phyloP scores from a whole-genome alignment of 37 sponge, comb jelly and placozoan species.

The Lycopodina hypogea region DNA sequence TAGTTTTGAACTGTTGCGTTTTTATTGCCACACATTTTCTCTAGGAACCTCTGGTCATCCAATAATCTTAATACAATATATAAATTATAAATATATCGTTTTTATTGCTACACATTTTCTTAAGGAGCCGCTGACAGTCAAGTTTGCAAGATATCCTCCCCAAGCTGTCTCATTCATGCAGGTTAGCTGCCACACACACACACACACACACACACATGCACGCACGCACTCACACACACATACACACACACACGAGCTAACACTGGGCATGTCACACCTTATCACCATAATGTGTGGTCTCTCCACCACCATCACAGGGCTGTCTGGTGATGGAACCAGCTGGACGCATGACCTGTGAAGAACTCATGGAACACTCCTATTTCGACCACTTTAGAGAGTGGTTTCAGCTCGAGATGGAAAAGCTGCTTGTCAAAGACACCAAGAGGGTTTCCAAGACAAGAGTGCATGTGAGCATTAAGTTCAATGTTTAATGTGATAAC shows the following conservation, averaged over 20 bases:
- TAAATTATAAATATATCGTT: neutral
- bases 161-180: slow-evolving; percentile 79
- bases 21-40: too few species aligned
- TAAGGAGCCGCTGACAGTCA: slow-evolving; percentile 72
- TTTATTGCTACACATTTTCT: neutral
- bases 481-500: too few species aligned
- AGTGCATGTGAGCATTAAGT: slow-evolving; percentile 30
- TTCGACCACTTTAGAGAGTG: slow-evolving; percentile 93
- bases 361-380: slow-evolving; percentile 88
- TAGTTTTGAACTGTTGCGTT: too few species aligned
- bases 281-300: too few species aligned
- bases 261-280: too few species aligned
- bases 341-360: slow-evolving; percentile 82
- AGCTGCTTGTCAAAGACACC: slow-evolving; percentile 69
- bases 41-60: too few species aligned
- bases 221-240: neutral
- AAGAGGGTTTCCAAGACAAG: slow-evolving; percentile 69
- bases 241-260: too few species aligned
- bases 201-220: neutral
- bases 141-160: slow-evolving; percentile 50
- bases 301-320: too few species aligned
- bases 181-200: slow-evolving; percentile 20
- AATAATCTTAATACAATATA: too few species aligned
- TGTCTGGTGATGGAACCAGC: slow-evolving; percentile 90
- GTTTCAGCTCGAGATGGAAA: slow-evolving; percentile 90